A percentile compares a stretch with the other conserved stretches of the same genome.
phyloP scores from a whole-genome alignment of 1,140 invertebrate species.

The Drosophila repletoides region DNA sequence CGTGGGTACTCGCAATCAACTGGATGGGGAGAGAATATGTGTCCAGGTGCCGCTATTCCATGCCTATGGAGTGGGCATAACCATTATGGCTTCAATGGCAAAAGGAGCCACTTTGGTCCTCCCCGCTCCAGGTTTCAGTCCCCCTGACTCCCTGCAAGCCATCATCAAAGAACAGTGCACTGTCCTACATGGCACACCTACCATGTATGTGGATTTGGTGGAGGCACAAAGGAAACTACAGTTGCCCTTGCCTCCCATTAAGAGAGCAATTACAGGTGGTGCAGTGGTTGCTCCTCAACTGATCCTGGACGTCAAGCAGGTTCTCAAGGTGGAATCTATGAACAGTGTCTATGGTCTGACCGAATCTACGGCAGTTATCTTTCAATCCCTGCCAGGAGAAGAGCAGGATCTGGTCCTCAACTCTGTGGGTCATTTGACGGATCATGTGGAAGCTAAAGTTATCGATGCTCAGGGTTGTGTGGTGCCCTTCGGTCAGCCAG shows the following conservation, averaged over 20 bases:
- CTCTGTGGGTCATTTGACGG: slow-evolving; percentile 90
- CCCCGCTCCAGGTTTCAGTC: slow-evolving; percentile 87
- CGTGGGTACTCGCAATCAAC: slow-evolving; percentile 84
- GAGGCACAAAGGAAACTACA: slow-evolving; percentile 83
- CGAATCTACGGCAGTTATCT: slow-evolving; percentile 91
- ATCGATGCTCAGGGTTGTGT: slow-evolving; percentile 88
- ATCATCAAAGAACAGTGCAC: slow-evolving; percentile 90
- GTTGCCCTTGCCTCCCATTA: slow-evolving; percentile 82
- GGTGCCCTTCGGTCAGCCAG: slow-evolving; percentile 89
- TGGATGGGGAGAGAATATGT: slow-evolving; percentile 84
- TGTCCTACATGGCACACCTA: slow-evolving; percentile 94
- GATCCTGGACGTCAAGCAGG: slow-evolving; percentile 85
- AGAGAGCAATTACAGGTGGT: slow-evolving; percentile 88
- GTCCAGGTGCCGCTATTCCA: slow-evolving; percentile 96
- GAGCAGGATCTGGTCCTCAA: slow-evolving; percentile 86
- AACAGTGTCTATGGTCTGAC: slow-evolving; percentile 93
- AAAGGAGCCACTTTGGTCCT: slow-evolving; percentile 89
- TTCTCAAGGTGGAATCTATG: slow-evolving; percentile 83
- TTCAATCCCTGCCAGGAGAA: slow-evolving; percentile 87
- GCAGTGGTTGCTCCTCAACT: slow-evolving; percentile 89
- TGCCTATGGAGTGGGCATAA: slow-evolving; percentile 90
- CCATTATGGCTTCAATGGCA: slow-evolving; percentile 86
- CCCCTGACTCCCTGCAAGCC: slow-evolving; percentile 86
- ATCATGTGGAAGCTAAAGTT: slow-evolving; percentile 92
- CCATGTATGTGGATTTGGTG: slow-evolving; percentile 96